Percentiles rank a stretch among this genome's conserved stretches.
phyloP scores from a whole-genome alignment of 2,888 invertebrate genomes.

The Aphidoletes aphidimyza region DNA sequence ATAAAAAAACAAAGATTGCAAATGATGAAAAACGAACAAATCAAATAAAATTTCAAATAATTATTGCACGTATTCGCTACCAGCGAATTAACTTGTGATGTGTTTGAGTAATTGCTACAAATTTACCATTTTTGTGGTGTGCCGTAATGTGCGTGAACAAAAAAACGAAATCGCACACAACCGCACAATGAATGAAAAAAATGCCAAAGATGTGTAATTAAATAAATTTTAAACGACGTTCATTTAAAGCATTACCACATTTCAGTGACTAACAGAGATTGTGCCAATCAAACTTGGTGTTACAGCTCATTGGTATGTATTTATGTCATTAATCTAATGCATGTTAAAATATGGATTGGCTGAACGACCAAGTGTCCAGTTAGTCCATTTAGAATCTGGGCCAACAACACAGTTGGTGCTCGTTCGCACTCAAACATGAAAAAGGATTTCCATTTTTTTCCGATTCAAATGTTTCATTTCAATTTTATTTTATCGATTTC shows the following conservation, averaged over 20 bases:
- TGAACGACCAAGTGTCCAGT: background rate
- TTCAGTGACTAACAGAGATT: background rate
- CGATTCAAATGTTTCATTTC: no score
- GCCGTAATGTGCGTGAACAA: background rate
- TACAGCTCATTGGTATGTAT: constrained; percentile 3
- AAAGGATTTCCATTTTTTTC: no score
- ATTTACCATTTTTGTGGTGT: constrained; percentile 44
- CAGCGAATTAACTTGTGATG: constrained; percentile 2
- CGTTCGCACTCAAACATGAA: no score
- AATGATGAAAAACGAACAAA: background rate
- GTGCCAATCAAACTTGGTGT: constrained; percentile 16
- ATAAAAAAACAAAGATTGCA: background rate
- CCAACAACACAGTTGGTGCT: no score
- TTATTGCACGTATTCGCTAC: background rate
- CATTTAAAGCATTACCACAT: background rate
- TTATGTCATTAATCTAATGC: background rate
- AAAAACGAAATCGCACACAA: background rate
- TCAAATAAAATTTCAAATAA: constrained; percentile 47
- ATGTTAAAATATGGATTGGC: background rate
- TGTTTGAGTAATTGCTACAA: constrained; percentile 51
- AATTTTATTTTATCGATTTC: no score
- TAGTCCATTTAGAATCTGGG: background rate
- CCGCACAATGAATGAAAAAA: background rate
- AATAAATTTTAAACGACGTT: constrained; percentile 6
- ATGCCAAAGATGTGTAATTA: background rate